These are phyloP conservation scores for Masnerella sp. DNA, from an alignment of 2,888 invertebrate genomes.

Conservation along the genomic window DNA sequence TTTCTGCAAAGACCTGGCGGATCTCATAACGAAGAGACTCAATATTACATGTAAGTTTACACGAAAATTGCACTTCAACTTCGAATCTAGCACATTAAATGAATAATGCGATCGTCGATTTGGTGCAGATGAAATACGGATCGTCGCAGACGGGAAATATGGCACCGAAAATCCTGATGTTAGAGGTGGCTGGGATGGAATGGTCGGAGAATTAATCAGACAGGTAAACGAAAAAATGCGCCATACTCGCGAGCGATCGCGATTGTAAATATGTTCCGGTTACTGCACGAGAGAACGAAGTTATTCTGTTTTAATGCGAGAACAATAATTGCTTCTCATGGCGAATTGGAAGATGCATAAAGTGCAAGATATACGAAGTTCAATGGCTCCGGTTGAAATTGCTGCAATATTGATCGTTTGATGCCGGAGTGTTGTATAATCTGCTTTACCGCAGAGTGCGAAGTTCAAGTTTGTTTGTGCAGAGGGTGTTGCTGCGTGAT, in stretches of 20 bases:
- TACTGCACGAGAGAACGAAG: too few species aligned
- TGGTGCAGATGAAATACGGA: slow-evolving; percentile 86
- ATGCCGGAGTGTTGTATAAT: slow-evolving; percentile 31
- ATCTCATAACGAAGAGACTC: slow-evolving; percentile 87
- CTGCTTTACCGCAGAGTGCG: slow-evolving; percentile 66
- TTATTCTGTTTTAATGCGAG: too few species aligned
- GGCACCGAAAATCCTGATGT: slow-evolving; percentile 87
- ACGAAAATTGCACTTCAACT: neutral
- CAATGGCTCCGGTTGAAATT: slow-evolving; percentile 26
- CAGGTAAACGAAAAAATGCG: slow-evolving; percentile 81
- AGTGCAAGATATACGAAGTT: slow-evolving; percentile 25
- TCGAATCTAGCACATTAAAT: neutral
- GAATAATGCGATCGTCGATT: slow-evolving; percentile 5
- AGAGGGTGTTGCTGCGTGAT: slow-evolving; percentile 59
- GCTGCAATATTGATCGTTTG: slow-evolving; percentile 57
- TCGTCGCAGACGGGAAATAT: slow-evolving; percentile 92
- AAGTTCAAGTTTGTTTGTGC: slow-evolving; percentile 35
- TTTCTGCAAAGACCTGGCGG: slow-evolving; percentile 94
- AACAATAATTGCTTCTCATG: neutral
- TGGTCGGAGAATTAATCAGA: slow-evolving; percentile 91
- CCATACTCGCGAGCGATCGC: too few species aligned
- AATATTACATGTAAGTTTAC: slow-evolving; percentile 88
- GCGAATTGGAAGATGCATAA: neutral
- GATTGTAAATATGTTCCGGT: too few species aligned
- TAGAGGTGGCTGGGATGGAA: slow-evolving; percentile 91